Evolutionary conservation across 2,797 vertebrate genomes (phyloP).

Genomic region (Fringilla coelebs): DNA sequence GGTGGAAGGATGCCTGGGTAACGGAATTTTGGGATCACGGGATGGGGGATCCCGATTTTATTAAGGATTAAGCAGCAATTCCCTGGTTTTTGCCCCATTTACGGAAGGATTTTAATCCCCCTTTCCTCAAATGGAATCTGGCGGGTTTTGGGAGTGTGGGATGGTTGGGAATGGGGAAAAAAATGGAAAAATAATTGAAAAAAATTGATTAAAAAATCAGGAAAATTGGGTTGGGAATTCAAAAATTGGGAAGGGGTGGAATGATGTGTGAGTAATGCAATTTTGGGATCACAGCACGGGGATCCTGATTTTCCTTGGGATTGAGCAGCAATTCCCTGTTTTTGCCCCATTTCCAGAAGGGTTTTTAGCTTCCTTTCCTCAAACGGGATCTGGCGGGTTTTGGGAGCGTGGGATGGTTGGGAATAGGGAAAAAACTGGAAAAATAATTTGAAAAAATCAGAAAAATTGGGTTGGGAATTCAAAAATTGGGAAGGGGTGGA

Average conservation of each 20-base stretch:
- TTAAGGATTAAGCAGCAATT: background rate
- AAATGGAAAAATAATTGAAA: too few species aligned
- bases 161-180: background rate
- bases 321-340: too few species aligned
- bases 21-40: background rate
- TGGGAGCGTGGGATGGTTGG: fast-evolving
- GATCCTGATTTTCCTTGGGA: too few species aligned
- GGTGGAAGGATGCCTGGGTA: background rate
- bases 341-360: too few species aligned
- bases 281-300: too few species aligned
- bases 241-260: too few species aligned
- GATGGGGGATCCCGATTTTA: background rate
- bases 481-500: too few species aligned
- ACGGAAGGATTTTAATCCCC: background rate
- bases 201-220: too few species aligned
- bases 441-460: background rate
- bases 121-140: background rate
- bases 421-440: background rate
- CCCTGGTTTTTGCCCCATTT: fast-evolving
- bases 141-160: fast-evolving
- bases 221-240: too few species aligned
- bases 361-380: too few species aligned
- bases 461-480: background rate
- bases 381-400: too few species aligned
- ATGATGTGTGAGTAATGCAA: too few species aligned